Evolutionary conservation across 2,797 vertebrate genomes (phyloP).

Genomic region (Etheostoma nigrum): DNA sequence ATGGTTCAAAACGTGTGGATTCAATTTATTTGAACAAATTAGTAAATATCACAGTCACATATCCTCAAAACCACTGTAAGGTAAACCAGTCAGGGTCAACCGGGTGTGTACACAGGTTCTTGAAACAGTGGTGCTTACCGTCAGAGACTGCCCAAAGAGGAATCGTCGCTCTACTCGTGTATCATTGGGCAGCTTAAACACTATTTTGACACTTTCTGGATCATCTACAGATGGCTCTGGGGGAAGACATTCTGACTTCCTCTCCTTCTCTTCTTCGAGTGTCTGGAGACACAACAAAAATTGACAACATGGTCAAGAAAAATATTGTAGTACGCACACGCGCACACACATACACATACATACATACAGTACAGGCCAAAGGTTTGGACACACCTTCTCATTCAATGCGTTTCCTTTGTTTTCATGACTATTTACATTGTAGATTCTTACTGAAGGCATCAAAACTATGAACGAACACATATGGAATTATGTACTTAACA

Average conservation of each 20-base stretch:
- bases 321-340: no score
- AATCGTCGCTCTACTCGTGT: constrained; percentile 97
- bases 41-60: background rate
- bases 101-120: background rate
- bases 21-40: background rate
- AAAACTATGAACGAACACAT: no score
- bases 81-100: background rate
- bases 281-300: constrained; percentile 83
- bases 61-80: background rate
- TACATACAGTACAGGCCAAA: no score
- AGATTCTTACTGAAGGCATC: no score
- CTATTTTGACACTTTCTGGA: constrained; percentile 96
- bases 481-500: no score
- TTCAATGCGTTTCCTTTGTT: no score
- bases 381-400: no score
- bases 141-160: constrained; percentile 95
- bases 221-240: constrained; percentile 94
- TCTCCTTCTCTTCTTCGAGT: constrained; percentile 96
- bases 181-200: constrained; percentile 98
- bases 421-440: no score
- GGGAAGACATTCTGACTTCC: constrained; percentile 95
- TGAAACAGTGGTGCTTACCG: constrained; percentile 83
- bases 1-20: background rate
- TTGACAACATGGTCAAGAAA: background rate
- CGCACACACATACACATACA: no score